Evolutionary conservation across 2,113 vertebrate genomes (phyloP), one percentile per base, ranked within the genome.

Genomic region (Burhinus bistriatus): DNA sequence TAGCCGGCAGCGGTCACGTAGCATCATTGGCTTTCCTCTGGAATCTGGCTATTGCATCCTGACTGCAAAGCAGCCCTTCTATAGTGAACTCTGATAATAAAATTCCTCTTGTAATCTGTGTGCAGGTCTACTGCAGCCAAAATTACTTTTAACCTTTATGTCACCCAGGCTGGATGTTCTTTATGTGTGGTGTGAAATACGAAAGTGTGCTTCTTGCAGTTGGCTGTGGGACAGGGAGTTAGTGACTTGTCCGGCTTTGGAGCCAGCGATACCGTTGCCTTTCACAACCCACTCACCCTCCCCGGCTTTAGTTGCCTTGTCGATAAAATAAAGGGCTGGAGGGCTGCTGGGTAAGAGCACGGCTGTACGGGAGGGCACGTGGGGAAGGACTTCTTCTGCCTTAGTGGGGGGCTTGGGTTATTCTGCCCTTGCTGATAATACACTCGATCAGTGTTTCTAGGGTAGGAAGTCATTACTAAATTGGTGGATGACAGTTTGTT

Each of bases 121-220:
- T 42, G 44, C 86, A n/a, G 42, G 44, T 76, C 89, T 54, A 15
- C 72, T 23, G 87, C 87, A 52, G 89, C 77, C 95, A 93, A 65
- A 96, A 91, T 95, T 87, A 91, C 91, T 94, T 92, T 38, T 87
- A 94, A 91, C 93, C 94, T 96, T 84, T 30, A 7, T 49, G 89
- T 87, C 69, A 61, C 40, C 65, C 61, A 14, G 40, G 11, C 76
- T 29, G 91, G 73, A 15, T 32, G 76, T 42, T 29, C 20, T 64
- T 71, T 73, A 2, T 1, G 29, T 9, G 44, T 70, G 83, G 40
- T 38, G 5, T 42, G 86, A 70, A 88, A 82, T 34, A 25, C 5
- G 3, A 16, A 75, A 38, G 42, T 8, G n/a, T 65, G 75, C 1
- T 6, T 66, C 65, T 19, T 30, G 69, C 72, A 29, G 72, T 25